phyloP scores from a whole-genome alignment of 2,797 vertebrate genomes.

The Takifugu rubripes region DNA sequence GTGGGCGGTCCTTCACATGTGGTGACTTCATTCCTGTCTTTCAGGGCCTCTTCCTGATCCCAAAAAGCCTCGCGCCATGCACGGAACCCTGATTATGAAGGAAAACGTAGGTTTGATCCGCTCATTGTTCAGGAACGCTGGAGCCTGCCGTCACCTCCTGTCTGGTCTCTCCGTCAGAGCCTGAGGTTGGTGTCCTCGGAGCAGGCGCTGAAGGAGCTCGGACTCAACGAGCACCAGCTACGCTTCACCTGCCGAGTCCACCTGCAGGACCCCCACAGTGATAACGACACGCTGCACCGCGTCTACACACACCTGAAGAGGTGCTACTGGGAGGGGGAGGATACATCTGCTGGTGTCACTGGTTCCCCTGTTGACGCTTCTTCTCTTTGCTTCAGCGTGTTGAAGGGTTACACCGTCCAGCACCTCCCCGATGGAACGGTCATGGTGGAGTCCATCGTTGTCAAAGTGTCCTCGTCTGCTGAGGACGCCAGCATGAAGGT shows the following conservation, averaged over 20 bases:
- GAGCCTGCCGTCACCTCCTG: background rate
- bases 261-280: slow-evolving; percentile 89
- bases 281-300: slow-evolving; percentile 82
- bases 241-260: slow-evolving; percentile 95
- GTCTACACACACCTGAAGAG: slow-evolving; percentile 92
- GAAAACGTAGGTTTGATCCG: slow-evolving; percentile 81
- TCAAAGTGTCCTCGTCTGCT: slow-evolving; percentile 88
- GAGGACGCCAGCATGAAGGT: slow-evolving; percentile 90
- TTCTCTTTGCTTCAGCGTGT: slow-evolving; percentile 65
- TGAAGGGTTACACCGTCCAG: slow-evolving; percentile 91
- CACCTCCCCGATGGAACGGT: slow-evolving; percentile 93
- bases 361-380: background rate
- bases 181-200: slow-evolving; percentile 90
- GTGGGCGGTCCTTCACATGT: background rate
- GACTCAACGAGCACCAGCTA: slow-evolving; percentile 91
- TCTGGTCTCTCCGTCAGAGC: slow-evolving; percentile 66
- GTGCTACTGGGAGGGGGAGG: slow-evolving; percentile 45
- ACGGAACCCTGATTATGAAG: slow-evolving; percentile 94
- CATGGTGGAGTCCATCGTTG: slow-evolving; percentile 94
- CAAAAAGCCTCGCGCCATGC: slow-evolving; percentile 91
- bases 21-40: background rate
- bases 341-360: background rate
- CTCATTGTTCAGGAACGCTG: background rate
- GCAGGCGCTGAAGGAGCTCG: slow-evolving; percentile 94
- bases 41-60: slow-evolving; percentile 85